Percentiles rank a stretch among this genome's conserved stretches.
phyloP scores from a whole-genome alignment of 2,797 vertebrate genomes.

The Gymnoscopelus microlampas region DNA sequence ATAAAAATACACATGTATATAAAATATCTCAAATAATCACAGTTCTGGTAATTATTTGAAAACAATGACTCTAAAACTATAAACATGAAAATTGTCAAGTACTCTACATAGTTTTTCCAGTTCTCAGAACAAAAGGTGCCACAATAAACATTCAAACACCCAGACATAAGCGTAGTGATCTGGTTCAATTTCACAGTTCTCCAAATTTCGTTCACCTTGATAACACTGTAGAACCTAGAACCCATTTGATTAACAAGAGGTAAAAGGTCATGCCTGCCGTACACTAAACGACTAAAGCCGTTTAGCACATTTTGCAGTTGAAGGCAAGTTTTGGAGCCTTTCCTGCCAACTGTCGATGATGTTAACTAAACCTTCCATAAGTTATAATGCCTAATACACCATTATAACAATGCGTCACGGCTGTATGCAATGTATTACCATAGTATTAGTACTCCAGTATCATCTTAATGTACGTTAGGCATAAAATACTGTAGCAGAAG shows the following conservation, averaged over 20 bases:
- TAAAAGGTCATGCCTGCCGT: background rate
- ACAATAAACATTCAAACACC: conserved; percentile 52
- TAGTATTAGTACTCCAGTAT: too few relatives aligned
- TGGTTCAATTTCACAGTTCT: conserved; percentile 1
- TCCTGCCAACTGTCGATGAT: background rate
- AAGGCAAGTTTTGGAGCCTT: conserved; percentile 10
- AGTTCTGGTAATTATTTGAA: conserved; percentile 34
- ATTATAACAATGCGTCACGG: too few relatives aligned
- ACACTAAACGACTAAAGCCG: conserved; percentile 3
- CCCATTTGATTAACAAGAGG: background rate
- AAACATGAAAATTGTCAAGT: conserved; percentile 24
- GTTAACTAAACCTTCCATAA: background rate
- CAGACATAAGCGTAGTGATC: conserved; percentile 14
- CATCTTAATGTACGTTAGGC: too few relatives aligned
- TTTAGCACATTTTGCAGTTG: background rate
- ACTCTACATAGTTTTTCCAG: background rate
- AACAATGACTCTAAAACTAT: conserved; percentile 19
- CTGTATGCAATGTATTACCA: too few relatives aligned
- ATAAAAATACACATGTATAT: conserved; percentile 39
- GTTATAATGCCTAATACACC: background rate
- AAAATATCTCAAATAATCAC: conserved; percentile 54
- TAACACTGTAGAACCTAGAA: conserved; percentile 3
- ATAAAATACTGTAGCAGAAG: too few relatives aligned
- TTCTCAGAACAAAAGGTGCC: conserved; percentile 56
- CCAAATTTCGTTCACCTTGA: background rate